A percentile compares a stretch with the other conserved stretches of the same genome.
These are phyloP conservation scores for Phataginus tetradactyla DNA, from an alignment of 2,797 vertebrate genomes.

Conservation along the genomic window DNA sequence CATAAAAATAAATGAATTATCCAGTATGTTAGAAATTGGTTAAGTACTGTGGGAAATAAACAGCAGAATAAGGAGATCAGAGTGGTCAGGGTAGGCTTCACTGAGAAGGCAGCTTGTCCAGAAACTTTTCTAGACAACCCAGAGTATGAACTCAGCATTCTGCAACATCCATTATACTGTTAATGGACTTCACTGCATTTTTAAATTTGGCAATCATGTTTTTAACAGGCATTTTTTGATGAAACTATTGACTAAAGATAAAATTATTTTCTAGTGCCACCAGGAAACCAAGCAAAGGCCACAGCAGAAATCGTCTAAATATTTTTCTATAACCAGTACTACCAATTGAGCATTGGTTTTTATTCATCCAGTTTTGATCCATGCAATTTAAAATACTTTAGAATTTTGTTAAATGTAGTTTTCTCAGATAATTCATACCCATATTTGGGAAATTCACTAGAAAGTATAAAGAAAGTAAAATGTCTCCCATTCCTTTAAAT, in stretches of 20 bases:
- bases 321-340: background rate
- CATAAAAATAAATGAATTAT: background rate
- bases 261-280: background rate
- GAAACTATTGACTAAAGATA: background rate
- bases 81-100: background rate
- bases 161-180: background rate
- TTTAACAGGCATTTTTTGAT: background rate
- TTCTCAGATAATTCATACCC: background rate
- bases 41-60: background rate
- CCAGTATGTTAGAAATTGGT: background rate
- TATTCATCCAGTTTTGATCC: background rate
- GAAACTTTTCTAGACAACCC: background rate
- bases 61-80: background rate
- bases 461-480: background rate
- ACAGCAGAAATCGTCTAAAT: background rate
- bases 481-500: background rate
- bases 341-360: background rate
- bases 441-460: background rate
- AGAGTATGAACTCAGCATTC: background rate
- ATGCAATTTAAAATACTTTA: background rate
- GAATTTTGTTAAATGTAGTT: background rate
- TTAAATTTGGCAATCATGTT: background rate
- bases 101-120: background rate
- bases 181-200: background rate
- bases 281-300: background rate